Conservation (phyloP, 2,888 invertebrate species). For the Hybos culiciformis region DNA sequence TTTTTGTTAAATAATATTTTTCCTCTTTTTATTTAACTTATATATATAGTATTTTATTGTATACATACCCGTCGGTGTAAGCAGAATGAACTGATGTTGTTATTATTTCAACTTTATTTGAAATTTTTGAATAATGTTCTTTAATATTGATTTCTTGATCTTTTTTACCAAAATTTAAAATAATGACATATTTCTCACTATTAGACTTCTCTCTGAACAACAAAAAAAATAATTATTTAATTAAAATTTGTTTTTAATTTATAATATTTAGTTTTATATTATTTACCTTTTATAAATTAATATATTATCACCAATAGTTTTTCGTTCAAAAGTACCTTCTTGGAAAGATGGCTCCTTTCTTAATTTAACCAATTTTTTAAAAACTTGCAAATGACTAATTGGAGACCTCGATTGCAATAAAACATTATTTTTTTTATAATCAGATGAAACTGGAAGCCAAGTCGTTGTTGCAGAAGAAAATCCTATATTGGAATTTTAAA, state of each 20-base stretch:
- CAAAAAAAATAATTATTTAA: not conserved
- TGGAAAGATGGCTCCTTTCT: slow-evolving; percentile 37
- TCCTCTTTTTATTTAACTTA: too few species aligned
- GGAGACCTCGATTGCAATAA: slow-evolving; percentile 37
- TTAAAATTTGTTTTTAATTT: not conserved
- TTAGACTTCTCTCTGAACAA: slow-evolving; percentile 20
- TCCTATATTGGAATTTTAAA: slow-evolving; percentile 15
- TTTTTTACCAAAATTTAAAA: slow-evolving; percentile 40
- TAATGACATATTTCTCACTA: slow-evolving; percentile 30
- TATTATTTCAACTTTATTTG: slow-evolving; percentile 26
- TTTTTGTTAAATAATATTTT: too few species aligned
- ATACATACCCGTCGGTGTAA: slow-evolving; percentile 25
- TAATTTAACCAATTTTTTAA: slow-evolving; percentile 42
- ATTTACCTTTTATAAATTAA: slow-evolving; percentile 27
- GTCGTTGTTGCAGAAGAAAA: slow-evolving; percentile 35
- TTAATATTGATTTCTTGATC: slow-evolving; percentile 38
- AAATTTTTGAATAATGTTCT: slow-evolving; percentile 19
- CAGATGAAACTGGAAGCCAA: slow-evolving; percentile 55
- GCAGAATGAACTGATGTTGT: slow-evolving; percentile 29
- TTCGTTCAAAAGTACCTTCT: slow-evolving; percentile 22
- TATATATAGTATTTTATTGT: not conserved
- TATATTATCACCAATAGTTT: slow-evolving; percentile 24
- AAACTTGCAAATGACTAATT: slow-evolving; percentile 50
- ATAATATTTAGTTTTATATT: not conserved
- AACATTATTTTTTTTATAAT: slow-evolving; percentile 47